A percentile compares a stretch with the other conserved stretches of the same genome.
These are phyloP conservation scores for Eristalinus sepulchralis DNA, from an alignment of 2,888 invertebrate genomes.

Conservation along the genomic window DNA sequence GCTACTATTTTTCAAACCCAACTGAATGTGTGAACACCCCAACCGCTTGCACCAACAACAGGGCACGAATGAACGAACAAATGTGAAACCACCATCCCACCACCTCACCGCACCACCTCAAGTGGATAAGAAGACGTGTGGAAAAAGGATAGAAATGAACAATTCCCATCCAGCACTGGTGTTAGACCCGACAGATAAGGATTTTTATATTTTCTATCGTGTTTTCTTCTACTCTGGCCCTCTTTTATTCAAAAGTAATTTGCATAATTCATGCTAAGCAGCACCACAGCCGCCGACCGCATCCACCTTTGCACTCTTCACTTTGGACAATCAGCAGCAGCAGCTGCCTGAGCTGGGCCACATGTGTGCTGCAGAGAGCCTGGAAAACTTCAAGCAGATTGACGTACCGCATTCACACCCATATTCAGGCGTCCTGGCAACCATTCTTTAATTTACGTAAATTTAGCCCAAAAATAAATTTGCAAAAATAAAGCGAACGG, in stretches of 20 bases:
- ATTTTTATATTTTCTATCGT: slow-evolving; percentile 42
- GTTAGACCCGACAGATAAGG: slow-evolving; percentile 41
- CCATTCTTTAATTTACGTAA: slow-evolving; percentile 49
- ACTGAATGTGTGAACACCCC: background rate
- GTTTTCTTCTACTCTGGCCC: slow-evolving; percentile 32
- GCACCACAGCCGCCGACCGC: slow-evolving; percentile 1
- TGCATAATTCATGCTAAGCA: slow-evolving; percentile 67
- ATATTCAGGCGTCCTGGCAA: slow-evolving; percentile 20
- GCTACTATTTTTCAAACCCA: background rate
- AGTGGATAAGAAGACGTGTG: slow-evolving; percentile 13
- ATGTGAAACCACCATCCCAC: background rate
- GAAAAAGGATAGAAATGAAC: slow-evolving; percentile 47
- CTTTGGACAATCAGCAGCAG: background rate
- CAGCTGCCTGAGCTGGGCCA: background rate
- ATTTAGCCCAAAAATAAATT: slow-evolving; percentile 1
- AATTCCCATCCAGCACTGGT: slow-evolving; percentile 41
- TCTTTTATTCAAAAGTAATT: slow-evolving; percentile 65
- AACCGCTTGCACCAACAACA: background rate
- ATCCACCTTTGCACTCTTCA: background rate
- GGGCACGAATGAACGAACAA: no score
- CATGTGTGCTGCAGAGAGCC: slow-evolving; percentile 12
- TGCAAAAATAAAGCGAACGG: background rate
- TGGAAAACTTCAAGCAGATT: slow-evolving; percentile 34
- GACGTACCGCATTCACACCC: slow-evolving; percentile 1
- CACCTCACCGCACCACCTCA: slow-evolving; percentile 17